A percentile compares a stretch with the other conserved stretches of the same genome.
Evolutionary conservation across 2,113 vertebrate genomes (phyloP).

Genomic region (Ictalurus furcatus): DNA sequence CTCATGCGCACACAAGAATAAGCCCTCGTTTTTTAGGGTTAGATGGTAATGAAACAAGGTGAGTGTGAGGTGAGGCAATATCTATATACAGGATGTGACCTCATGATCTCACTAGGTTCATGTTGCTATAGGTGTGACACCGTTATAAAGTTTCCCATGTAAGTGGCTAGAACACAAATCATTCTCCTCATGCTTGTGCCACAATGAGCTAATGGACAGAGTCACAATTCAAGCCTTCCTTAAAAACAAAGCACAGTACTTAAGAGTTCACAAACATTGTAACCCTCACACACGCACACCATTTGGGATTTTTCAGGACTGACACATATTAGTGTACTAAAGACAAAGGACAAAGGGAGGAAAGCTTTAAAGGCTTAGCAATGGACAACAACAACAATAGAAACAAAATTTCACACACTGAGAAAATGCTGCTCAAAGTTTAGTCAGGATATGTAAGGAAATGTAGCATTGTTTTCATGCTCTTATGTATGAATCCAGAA

Average conservation of each 20-base stretch:
- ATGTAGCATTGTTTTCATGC: slow-evolving; percentile 23
- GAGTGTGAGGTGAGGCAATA: not conserved
- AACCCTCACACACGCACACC: slow-evolving; percentile 5
- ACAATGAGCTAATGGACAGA: slow-evolving; percentile 5
- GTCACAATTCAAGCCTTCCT: not conserved
- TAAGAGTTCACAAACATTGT: slow-evolving; percentile 31
- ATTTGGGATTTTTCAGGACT: slow-evolving; percentile 6
- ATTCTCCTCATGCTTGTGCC: not conserved
- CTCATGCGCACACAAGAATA: not conserved
- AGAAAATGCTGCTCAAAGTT: slow-evolving; percentile 17
- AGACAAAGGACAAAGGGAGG: slow-evolving; percentile 44
- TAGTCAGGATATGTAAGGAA: slow-evolving; percentile 23
- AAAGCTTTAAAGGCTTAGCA: slow-evolving; percentile 44
- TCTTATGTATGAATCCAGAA: not conserved
- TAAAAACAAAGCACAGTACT: slow-evolving; percentile 32
- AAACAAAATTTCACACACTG: slow-evolving; percentile 33
- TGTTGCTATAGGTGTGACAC: slow-evolving; percentile 22
- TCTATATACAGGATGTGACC: slow-evolving; percentile 28
- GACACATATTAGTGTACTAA: slow-evolving; percentile 12
- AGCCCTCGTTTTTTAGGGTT: not conserved
- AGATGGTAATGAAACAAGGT: not conserved
- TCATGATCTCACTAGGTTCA: slow-evolving; percentile 21
- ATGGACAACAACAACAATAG: slow-evolving; percentile 40
- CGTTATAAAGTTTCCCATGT: slow-evolving; percentile 1
- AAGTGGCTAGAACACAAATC: not conserved